phyloP scores from a whole-genome alignment of 2,888 invertebrate genomes.

The Pherbina coryleti region DNA sequence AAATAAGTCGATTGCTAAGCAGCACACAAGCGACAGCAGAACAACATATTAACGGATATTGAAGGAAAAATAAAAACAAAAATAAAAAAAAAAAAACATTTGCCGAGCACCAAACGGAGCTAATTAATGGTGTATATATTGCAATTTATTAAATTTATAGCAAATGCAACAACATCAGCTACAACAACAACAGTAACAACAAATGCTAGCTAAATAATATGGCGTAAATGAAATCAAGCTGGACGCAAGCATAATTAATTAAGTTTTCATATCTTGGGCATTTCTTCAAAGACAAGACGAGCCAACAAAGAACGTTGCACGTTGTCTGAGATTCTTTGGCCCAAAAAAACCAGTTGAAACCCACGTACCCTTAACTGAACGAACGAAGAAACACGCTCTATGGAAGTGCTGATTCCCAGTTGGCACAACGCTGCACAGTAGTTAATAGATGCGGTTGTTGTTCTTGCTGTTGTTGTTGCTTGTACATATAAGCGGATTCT shows the following conservation, averaged over 20 bases:
- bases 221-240: background rate
- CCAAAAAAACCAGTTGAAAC: background rate
- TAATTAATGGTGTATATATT: slow-evolving; percentile 12
- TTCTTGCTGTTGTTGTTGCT: slow-evolving; percentile 8
- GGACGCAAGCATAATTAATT: slow-evolving; percentile 31
- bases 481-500: slow-evolving; percentile 16
- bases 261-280: slow-evolving; percentile 15
- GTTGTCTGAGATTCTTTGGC: background rate
- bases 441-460: background rate
- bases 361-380: too few species aligned
- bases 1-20: background rate
- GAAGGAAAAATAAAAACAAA: background rate
- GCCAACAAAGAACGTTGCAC: background rate
- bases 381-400: too few species aligned
- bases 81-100: background rate
- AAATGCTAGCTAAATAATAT: background rate
- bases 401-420: too few species aligned
- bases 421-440: background rate
- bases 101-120: background rate
- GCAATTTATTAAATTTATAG: background rate
- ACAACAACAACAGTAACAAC: background rate
- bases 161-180: background rate
- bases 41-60: background rate
- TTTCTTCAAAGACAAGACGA: background rate
- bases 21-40: background rate